These are phyloP conservation scores for Anser brachyrhynchus DNA, from an alignment of 2,113 vertebrate species.

Conservation along the genomic window DNA sequence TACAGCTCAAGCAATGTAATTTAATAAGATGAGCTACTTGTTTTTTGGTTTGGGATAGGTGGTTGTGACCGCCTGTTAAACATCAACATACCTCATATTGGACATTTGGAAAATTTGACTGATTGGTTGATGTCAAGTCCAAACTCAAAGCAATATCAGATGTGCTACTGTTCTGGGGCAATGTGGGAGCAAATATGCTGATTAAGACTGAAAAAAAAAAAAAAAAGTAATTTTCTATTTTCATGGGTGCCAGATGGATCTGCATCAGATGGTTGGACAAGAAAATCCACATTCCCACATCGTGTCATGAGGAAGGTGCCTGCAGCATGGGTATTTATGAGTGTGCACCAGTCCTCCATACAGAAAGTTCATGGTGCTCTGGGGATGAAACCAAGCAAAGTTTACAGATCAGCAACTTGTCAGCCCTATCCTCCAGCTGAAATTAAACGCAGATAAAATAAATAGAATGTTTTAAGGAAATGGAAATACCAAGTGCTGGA, in stretches of 20 bases:
- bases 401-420: constrained; percentile 62
- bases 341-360: background rate
- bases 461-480: constrained; percentile 63
- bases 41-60: background rate
- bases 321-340: background rate
- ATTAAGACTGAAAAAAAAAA: background rate
- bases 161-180: background rate
- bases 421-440: constrained; percentile 21
- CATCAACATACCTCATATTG: background rate
- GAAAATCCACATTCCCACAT: background rate
- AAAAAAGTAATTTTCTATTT: background rate
- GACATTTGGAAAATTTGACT: background rate
- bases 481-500: constrained; percentile 58
- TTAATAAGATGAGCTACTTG: background rate
- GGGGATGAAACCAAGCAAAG: constrained; percentile 50
- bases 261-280: background rate
- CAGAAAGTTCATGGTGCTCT: constrained; percentile 34
- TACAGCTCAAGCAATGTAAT: background rate
- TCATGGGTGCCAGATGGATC: background rate
- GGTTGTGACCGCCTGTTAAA: background rate
- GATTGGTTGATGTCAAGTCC: background rate
- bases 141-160: background rate
- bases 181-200: background rate
- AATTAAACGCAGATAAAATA: constrained; percentile 63
- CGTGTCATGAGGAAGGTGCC: background rate